Percentiles rank a stretch among this genome's conserved stretches.
Evolutionary conservation across 2,113 vertebrate genomes (phyloP).

Genomic region (Nothoprocta pentlandii): DNA sequence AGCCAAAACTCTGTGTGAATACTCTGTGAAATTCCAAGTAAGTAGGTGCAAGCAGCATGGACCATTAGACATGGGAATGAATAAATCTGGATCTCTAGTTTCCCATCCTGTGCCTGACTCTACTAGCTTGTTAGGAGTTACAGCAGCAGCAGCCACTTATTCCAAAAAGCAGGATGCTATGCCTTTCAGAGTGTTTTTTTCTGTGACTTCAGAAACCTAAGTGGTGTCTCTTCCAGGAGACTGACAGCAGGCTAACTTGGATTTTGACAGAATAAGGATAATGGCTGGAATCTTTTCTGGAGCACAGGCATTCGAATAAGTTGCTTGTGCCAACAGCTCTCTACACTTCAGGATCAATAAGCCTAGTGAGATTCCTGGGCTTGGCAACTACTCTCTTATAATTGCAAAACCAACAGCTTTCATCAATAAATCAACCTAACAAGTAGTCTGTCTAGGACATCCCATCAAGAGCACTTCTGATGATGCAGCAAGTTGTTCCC

Average conservation of each 20-base stretch:
- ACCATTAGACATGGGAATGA: not conserved
- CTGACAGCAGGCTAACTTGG: not conserved
- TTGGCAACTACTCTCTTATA: conserved; percentile 31
- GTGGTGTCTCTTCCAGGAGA: not conserved
- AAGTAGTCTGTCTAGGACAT: conserved; percentile 21
- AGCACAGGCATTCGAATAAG: not conserved
- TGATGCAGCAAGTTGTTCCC: conserved; percentile 34
- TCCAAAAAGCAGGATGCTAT: not conserved
- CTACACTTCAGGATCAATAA: conserved; percentile 32
- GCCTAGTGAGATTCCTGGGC: conserved; percentile 5
- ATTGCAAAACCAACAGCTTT: conserved; percentile 50
- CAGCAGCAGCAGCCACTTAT: not conserved
- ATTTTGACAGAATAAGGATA: not conserved
- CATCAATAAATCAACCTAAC: conserved; percentile 59
- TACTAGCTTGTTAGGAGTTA: not conserved
- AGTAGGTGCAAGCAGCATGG: not conserved
- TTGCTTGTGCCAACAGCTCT: conserved; percentile 3
- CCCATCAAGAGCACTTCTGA: conserved; percentile 28
- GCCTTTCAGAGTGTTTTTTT: not conserved
- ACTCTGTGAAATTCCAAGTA: not conserved
- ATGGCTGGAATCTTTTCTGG: not conserved
- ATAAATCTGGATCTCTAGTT: not conserved
- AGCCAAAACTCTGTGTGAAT: not conserved
- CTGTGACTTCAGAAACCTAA: not conserved
- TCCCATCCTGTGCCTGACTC: not conserved